Base-by-base conservation (phyloP, 1,140 invertebrate genomes). In the Meloidogyne exigua region DNA sequence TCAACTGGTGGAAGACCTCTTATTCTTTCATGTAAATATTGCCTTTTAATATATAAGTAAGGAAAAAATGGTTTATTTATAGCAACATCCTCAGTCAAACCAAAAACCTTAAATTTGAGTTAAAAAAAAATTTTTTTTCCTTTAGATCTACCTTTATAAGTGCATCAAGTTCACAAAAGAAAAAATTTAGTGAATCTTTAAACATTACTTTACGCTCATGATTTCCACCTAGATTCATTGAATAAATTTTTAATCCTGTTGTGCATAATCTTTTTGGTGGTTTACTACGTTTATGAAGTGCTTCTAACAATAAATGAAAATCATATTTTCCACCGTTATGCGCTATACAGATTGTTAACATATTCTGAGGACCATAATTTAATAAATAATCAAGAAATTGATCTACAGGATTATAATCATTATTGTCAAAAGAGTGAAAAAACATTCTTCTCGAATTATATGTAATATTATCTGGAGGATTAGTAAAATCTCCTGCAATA, bases 161-260 rank as follows among this genome's bases (percentile, higher is more conserved):
- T 11, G 71, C 25, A 12, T 36, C 73, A 5, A 75, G 68, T 18
- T 36, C 73, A 75, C 70, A 28, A 2, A 23, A 9, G 13, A 75
- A 74, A 42, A 26, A 75, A 25, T 75, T 75, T 18, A 75, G 10
- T 28, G 73, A 75, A 18, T 75, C 73, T 26, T 75, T 75, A 69
- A 66, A 75, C 15, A 75, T 25, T 62, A 75, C 2, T 15, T 36
- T 21, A 12, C 68, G 23, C 26, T 69, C 26, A 25, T 69, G 26
- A 4, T 13, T 15, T 2, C 68, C 68, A 10, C 68, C 4, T 12
- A 69, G 26, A 10, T 28, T 13, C 26, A 69, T 23, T 4, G 25
- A 44, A 49, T 69, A 69, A 2, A 69, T 49, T 9, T 49, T 39
- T 11, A 69, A 25, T 0, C 68, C 68, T 12, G 64, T 75, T 5